A percentile compares a stretch with the other conserved stretches of the same genome.
phyloP scores from a whole-genome alignment of 2,113 vertebrate species.

The Poecilia latipinna region DNA sequence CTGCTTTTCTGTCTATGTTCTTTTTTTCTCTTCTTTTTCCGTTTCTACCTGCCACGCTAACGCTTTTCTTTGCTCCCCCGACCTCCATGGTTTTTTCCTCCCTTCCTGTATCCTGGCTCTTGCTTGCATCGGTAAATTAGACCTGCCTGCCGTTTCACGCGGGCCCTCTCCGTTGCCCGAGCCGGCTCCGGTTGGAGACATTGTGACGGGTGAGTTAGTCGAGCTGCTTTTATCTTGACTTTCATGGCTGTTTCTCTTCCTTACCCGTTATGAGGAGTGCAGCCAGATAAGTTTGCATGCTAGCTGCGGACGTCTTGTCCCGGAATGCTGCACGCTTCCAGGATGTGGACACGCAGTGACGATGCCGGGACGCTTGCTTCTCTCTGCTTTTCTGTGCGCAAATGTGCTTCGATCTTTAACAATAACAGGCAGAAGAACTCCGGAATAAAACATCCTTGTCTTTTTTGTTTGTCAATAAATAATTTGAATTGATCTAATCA shows the following conservation, averaged over 20 bases:
- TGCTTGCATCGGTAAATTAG: conserved; percentile 84
- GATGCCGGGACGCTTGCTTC: conserved; percentile 53
- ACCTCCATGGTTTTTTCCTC: conserved; percentile 58
- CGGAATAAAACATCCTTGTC: not conserved
- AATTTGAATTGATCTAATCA: not conserved
- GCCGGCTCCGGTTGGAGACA: conserved; percentile 88
- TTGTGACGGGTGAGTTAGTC: conserved; percentile 94
- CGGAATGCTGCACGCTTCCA: conserved; percentile 38
- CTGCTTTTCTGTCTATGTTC: conserved; percentile 64
- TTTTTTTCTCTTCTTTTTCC: conserved; percentile 39
- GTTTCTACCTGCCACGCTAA: conserved; percentile 71
- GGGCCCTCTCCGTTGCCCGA: conserved; percentile 96
- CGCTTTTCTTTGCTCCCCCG: conserved; percentile 63
- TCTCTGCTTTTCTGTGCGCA: conserved; percentile 45
- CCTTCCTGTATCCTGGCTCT: conserved; percentile 80
- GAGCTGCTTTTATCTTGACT: conserved; percentile 55
- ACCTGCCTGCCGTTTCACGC: conserved; percentile 94
- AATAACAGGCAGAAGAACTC: not conserved
- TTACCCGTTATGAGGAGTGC: conserved; percentile 40
- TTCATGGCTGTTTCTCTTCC: conserved; percentile 48
- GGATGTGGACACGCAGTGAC: conserved; percentile 52
- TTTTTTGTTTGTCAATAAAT: conserved; percentile 7
- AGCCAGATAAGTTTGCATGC: conserved; percentile 37
- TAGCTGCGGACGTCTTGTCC: conserved; percentile 21
- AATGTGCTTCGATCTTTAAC: conserved; percentile 25